phyloP scores from a whole-genome alignment of 64 coral and sea anemone species.

The Hydrozoanthus tunicans region DNA sequence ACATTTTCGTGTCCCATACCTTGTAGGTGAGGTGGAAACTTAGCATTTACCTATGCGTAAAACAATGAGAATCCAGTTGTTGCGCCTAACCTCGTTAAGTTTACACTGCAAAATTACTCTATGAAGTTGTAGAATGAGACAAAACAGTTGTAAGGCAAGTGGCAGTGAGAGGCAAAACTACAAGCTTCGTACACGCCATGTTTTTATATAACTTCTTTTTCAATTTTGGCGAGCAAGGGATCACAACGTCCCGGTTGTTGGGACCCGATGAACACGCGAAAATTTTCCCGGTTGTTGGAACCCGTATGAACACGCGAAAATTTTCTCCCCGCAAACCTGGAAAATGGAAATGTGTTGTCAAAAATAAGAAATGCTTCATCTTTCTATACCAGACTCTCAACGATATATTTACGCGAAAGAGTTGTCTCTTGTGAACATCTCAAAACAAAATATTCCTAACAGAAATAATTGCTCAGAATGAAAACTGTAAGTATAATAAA shows the following conservation, averaged over 20 bases:
- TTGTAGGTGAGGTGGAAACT: neutral
- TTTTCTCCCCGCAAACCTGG: neutral
- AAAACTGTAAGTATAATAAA: too few relatives aligned
- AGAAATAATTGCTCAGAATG: too few relatives aligned
- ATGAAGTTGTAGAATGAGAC: neutral
- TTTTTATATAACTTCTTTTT: neutral
- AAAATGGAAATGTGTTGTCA: too few relatives aligned
- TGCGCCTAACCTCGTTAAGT: constrained; percentile 1
- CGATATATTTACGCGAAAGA: too few relatives aligned
- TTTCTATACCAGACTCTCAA: too few relatives aligned
- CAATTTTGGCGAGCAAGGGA: neutral
- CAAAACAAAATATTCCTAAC: too few relatives aligned
- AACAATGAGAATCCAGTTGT: constrained; percentile 12
- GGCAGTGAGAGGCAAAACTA: neutral
- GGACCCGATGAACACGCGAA: neutral
- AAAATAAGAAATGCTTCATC: too few relatives aligned
- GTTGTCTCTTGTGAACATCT: too few relatives aligned
- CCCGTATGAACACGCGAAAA: neutral
- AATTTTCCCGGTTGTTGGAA: too few relatives aligned
- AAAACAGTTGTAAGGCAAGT: neutral
- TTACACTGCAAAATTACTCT: constrained; percentile 3
- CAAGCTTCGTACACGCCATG: constrained; percentile 1
- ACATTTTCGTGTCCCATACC: neutral
- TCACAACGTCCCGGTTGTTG: constrained; percentile 2
- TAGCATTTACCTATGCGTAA: constrained; percentile 28